These are phyloP conservation scores for Volucella bombylans DNA, from an alignment of 2,888 invertebrate genomes.

Conservation along the genomic window DNA sequence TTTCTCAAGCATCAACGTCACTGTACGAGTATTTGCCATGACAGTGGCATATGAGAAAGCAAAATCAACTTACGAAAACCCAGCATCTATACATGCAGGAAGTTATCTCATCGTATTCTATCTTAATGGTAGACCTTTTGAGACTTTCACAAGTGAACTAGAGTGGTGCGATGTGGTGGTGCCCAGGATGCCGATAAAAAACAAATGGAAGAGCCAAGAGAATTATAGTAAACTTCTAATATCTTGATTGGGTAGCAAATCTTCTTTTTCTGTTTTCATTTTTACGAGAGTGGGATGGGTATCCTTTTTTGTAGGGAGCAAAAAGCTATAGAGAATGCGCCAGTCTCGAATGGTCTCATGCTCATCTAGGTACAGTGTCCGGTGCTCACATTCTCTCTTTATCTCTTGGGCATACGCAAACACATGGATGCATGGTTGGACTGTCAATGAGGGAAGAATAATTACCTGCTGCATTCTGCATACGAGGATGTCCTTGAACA, in stretches of 20 bases:
- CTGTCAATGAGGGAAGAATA: constrained; percentile 56
- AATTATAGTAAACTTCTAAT: constrained; percentile 48
- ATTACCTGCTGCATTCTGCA: constrained; percentile 61
- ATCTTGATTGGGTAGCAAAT: constrained; percentile 59
- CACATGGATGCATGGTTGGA: constrained; percentile 26
- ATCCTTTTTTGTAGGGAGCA: constrained; percentile 32
- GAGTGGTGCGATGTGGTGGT: constrained; percentile 31
- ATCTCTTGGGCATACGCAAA: constrained; percentile 15
- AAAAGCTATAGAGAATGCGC: constrained; percentile 59
- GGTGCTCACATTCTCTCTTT: constrained; percentile 32
- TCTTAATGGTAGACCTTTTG: constrained; percentile 47
- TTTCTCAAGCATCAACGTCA: background rate
- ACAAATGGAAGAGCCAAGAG: constrained; percentile 55
- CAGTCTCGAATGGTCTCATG: constrained; percentile 32
- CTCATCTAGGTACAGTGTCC: constrained; percentile 26
- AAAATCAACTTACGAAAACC: constrained; percentile 40
- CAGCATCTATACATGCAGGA: constrained; percentile 48
- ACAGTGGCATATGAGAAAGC: constrained; percentile 30
- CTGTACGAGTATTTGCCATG: constrained; percentile 4
- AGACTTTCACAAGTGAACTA: constrained; percentile 34
- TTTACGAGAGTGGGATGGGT: constrained; percentile 19
- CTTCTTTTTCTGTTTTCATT: constrained; percentile 36
- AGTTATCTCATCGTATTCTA: constrained; percentile 46
- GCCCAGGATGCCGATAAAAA: constrained; percentile 51
- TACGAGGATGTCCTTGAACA: constrained; percentile 52